Base-by-base conservation (phyloP, 2,113 vertebrate genomes). In the Vombatus ursinus region DNA sequence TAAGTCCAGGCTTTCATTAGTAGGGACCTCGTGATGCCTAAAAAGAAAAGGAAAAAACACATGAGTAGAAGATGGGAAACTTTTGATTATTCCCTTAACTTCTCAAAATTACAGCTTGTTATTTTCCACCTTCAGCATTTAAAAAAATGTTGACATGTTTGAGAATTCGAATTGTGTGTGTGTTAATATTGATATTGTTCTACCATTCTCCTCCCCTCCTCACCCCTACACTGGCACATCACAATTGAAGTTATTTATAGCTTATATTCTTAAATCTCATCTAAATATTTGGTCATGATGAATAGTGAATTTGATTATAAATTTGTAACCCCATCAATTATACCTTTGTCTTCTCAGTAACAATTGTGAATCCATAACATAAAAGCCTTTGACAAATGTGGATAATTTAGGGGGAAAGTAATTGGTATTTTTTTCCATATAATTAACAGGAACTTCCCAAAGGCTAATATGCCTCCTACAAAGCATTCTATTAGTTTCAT, bases 351-450 rank as follows among this genome's bases (percentile, higher is more conserved):
- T 52, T 96, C 61, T 0, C 0, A 44, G 50, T 23, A 91, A 37
- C 93, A 97, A 68, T 97, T 96, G 94, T 68, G 50, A 93, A 96
- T 94, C 23, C 92, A 95, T 90, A 95, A 26, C 61, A 90, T 12
- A 92, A 23, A 96, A 89, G n/a, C 24, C 97, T 98, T 96, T 95
- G 94, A 93, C 51, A 96, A 53, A 92, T 95, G 89, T 90, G 92
- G 23, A 89, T 77, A 84, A 91, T 94, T 96, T 93, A 89, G 94
- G 96, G 47, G 28, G 52, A 95, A 94, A 94, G 95, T 95, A 96
- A 54, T 50, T 52, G 11, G 14, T 93, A 84, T 94, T 0, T 93
- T 95, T 94, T 96, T 89, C 57, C 11, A 52, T 50, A 77, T 90
- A 68, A n/a, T 93, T 97, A 47, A 90, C 44, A 93, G 31, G 50